Conservation (phyloP, 1,140 invertebrate species). For the Xylocopa sonorina region DNA sequence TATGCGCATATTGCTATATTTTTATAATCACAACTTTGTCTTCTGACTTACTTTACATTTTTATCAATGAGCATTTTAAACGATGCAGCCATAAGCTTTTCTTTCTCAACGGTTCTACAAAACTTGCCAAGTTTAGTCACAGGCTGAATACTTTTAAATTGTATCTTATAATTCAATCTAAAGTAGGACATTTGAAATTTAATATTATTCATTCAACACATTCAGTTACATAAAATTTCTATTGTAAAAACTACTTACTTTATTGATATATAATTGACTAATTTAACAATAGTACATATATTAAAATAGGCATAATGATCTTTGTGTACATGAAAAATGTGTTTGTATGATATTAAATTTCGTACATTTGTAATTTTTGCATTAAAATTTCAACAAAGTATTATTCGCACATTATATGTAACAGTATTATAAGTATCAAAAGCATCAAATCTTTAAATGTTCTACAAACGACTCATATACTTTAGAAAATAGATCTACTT, state of each 20-base stretch:
- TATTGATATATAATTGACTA: background rate
- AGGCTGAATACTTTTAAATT: background rate
- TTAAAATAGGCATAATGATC: background rate
- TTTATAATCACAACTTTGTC: background rate
- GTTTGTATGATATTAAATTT: conserved; percentile 9
- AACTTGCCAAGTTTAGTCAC: background rate
- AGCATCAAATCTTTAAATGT: conserved; percentile 29
- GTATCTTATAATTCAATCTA: background rate
- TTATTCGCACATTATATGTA: conserved; percentile 24
- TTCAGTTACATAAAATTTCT: conserved; percentile 3
- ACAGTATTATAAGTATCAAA: conserved; percentile 34
- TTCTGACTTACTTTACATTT: background rate
- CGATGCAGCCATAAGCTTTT: background rate
- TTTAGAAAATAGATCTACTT: conserved; percentile 17
- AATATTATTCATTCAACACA: background rate
- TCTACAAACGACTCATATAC: conserved; percentile 37
- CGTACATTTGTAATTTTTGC: conserved; percentile 37
- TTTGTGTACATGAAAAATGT: conserved; percentile 2
- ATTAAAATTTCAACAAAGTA: conserved; percentile 11
- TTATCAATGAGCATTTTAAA: background rate
- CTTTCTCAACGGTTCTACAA: background rate
- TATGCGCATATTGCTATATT: conserved; percentile 22
- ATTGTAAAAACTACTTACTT: conserved; percentile 27
- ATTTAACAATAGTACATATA: background rate
- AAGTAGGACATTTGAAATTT: background rate